A percentile compares a stretch with the other conserved stretches of the same genome.
Evolutionary conservation across 2,888 invertebrate genomes (phyloP).

Genomic region (Diarsia dahlii): DNA sequence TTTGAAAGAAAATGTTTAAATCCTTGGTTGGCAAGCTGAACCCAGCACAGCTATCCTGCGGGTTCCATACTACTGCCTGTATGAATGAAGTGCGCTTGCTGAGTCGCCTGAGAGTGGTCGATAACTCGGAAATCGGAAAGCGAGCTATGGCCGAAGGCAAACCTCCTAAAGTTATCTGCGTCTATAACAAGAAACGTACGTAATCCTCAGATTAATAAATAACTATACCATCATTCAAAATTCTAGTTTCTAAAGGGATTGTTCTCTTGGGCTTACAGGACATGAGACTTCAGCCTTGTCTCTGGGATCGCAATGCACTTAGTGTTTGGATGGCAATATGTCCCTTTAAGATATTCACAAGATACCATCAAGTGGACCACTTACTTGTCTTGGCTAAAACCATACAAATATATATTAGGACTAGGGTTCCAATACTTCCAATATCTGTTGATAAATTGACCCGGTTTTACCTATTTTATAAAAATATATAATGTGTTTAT

Average conservation of each 20-base stretch:
- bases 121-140: constrained; percentile 98
- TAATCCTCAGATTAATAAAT: constrained; percentile 34
- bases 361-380: neutral
- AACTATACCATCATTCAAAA: neutral
- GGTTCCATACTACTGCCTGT: constrained; percentile 91
- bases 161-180: constrained; percentile 98
- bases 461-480: neutral
- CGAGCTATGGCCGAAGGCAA: constrained; percentile 98
- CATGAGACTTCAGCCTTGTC: neutral
- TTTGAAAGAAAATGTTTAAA: constrained; percentile 78
- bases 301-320: neutral
- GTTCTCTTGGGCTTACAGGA: neutral
- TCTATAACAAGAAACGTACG: constrained; percentile 95
- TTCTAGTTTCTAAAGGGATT: no score
- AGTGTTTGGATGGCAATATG: neutral
- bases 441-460: neutral
- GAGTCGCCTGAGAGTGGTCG: constrained; percentile 97
- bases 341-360: neutral
- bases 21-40: constrained; percentile 75
- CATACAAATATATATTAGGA: neutral
- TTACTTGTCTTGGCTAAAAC: neutral
- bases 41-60: constrained; percentile 67
- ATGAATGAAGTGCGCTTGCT: constrained; percentile 93
- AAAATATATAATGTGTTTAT: neutral
- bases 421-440: neutral